Percentiles rank a stretch among this genome's conserved stretches.
Conservation (phyloP, 2,797 vertebrate genomes). For the Otolemur crassicaudatus region DNA sequence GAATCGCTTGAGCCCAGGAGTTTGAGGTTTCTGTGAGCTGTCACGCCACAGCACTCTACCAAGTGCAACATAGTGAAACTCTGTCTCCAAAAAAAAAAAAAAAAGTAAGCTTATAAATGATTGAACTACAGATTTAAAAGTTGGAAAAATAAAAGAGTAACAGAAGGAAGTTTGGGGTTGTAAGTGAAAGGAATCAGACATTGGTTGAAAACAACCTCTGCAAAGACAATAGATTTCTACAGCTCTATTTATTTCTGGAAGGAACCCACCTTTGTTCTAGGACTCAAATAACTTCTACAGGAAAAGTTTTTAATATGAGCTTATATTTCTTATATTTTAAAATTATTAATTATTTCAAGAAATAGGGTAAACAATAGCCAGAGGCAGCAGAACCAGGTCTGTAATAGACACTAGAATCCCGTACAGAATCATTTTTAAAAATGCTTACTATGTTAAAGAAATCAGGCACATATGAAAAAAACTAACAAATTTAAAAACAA, state of each 20-base stretch:
- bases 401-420: neutral
- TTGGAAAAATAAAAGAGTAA: neutral
- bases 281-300: neutral
- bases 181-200: neutral
- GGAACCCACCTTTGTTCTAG: neutral
- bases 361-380: neutral
- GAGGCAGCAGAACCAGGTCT: neutral
- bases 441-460: neutral
- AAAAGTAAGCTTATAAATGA: neutral
- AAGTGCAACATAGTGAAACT: too few relatives aligned
- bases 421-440: neutral
- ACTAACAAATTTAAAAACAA: neutral
- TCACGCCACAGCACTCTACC: too few relatives aligned
- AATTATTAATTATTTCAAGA: neutral
- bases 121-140: conserved; percentile 13
- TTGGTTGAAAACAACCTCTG: neutral
- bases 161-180: neutral
- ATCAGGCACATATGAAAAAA: neutral
- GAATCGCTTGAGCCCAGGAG: too few relatives aligned
- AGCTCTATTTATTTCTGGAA: neutral
- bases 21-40: too few relatives aligned
- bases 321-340: neutral
- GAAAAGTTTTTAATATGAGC: neutral
- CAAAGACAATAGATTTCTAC: neutral
- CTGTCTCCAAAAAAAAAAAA: too few relatives aligned